Conservation (phyloP, 2,888 invertebrate genomes). For the Oscheius sp. region DNA sequence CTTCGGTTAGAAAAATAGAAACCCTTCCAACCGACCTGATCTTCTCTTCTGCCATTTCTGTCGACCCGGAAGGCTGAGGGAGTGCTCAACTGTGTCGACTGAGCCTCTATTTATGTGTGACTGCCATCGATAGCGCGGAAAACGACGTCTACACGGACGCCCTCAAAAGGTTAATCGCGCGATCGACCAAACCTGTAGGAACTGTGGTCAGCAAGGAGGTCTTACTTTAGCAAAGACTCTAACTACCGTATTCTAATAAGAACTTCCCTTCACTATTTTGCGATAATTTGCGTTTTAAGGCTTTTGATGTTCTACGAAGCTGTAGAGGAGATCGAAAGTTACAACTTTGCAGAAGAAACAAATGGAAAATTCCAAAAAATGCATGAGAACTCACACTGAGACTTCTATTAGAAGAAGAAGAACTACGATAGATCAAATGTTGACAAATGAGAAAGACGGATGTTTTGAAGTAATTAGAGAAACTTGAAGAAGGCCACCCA, state of each 20-base stretch:
- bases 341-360: too few relatives aligned
- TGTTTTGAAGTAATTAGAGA: too few relatives aligned
- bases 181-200: constrained; percentile 6
- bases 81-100: background rate
- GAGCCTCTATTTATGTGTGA: constrained; percentile 11
- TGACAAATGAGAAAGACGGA: too few relatives aligned
- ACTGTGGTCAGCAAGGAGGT: too few relatives aligned
- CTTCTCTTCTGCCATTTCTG: constrained; percentile 3
- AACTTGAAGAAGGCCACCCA: too few relatives aligned
- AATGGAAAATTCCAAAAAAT: too few relatives aligned
- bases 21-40: background rate
- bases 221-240: too few relatives aligned
- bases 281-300: background rate
- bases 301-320: too few relatives aligned
- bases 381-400: background rate
- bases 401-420: too few relatives aligned
- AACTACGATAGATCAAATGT: too few relatives aligned
- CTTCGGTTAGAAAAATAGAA: background rate
- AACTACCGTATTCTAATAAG: too few relatives aligned
- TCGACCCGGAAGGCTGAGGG: background rate
- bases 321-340: too few relatives aligned
- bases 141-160: constrained; percentile 12
- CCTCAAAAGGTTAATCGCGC: constrained; percentile 23
- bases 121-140: constrained; percentile 27
- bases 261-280: background rate